Conservation (phyloP, 2,113 vertebrate genomes). For the Saimiri boliviensis region DNA sequence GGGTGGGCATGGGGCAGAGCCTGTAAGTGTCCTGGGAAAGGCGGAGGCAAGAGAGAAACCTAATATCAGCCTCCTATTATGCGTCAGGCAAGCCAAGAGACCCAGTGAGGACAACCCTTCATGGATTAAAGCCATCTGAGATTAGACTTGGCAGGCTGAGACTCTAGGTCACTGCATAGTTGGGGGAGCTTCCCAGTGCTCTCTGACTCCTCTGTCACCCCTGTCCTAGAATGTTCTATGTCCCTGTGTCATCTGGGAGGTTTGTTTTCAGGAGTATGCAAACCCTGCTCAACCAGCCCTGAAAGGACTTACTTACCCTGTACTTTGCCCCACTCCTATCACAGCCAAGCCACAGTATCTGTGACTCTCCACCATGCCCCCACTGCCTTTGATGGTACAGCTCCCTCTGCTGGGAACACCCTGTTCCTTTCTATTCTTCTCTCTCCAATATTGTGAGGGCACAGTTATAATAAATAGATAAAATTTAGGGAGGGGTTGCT, state of each 20-base stretch:
- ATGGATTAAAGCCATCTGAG: neutral
- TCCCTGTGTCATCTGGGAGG: neutral
- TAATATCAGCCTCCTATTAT: neutral
- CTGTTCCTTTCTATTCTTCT: neutral
- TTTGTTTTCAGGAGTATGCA: neutral
- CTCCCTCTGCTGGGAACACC: neutral
- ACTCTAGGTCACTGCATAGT: neutral
- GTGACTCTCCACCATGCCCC: neutral
- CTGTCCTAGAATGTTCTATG: neutral
- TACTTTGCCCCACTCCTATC: neutral
- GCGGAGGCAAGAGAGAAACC: too few relatives aligned
- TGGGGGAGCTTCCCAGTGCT: neutral
- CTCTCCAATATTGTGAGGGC: neutral
- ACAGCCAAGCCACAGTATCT: neutral
- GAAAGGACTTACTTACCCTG: neutral
- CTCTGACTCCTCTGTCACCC: neutral
- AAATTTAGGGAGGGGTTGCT: neutral
- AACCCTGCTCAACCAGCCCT: neutral
- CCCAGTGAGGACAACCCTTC: neutral
- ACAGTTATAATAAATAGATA: neutral
- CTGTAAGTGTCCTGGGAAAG: neutral
- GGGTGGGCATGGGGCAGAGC: neutral
- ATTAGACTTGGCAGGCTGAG: neutral
- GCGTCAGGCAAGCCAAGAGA: neutral
- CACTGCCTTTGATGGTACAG: fast-evolving